phyloP scores from a whole-genome alignment of 2,888 invertebrate genomes.

The Acleris sparsana region DNA sequence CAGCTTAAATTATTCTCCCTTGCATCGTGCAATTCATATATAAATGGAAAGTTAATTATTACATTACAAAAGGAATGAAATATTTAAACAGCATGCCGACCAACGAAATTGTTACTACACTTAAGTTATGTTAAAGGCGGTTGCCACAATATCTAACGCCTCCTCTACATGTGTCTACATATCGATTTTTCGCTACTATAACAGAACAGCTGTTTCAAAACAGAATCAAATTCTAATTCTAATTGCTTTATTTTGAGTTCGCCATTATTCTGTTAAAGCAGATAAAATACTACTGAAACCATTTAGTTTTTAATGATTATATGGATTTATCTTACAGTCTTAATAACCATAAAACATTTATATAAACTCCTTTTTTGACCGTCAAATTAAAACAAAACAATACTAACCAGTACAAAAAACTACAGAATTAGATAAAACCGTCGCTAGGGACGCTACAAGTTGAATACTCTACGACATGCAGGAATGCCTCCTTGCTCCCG shows the following conservation, averaged over 20 bases:
- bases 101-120: slow-evolving; percentile 46
- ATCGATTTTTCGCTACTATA: too few species aligned
- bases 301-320: neutral
- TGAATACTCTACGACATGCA: neutral
- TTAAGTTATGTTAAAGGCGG: slow-evolving; percentile 10
- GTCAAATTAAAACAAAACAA: slow-evolving; percentile 11
- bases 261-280: too few species aligned
- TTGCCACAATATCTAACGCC: neutral
- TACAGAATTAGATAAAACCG: slow-evolving; percentile 7
- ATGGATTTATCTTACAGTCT: too few species aligned
- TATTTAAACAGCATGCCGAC: slow-evolving; percentile 38
- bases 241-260: too few species aligned
- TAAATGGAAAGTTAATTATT: slow-evolving; percentile 49
- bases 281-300: neutral
- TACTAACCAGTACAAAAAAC: slow-evolving; percentile 8
- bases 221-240: too few species aligned
- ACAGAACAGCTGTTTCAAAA: too few species aligned
- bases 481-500: neutral
- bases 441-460: slow-evolving; percentile 1
- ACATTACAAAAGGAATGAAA: slow-evolving; percentile 52
- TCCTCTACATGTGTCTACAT: too few species aligned
- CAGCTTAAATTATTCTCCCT: slow-evolving; percentile 57
- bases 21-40: slow-evolving; percentile 53
- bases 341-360: too few species aligned
- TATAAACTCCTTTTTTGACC: neutral